Percentiles rank a stretch among this genome's conserved stretches.
Evolutionary conservation across 2,888 invertebrate species (phyloP).

Genomic region (Hetaerina titia): DNA sequence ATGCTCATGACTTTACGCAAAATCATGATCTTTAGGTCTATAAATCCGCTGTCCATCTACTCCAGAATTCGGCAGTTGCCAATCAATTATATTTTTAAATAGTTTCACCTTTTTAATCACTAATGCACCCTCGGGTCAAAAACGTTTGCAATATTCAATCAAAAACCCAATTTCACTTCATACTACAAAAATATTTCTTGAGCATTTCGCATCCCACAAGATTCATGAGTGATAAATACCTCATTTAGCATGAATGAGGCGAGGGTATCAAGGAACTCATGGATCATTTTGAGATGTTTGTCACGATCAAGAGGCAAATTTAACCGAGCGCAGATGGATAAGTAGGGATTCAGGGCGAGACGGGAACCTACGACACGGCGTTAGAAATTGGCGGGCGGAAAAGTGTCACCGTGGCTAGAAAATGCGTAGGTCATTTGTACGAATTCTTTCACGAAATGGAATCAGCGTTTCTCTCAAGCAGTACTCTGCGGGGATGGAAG

Average conservation of each 20-base stretch:
- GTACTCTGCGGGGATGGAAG: not conserved
- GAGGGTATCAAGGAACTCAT: not conserved
- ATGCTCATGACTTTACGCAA: too few relatives aligned
- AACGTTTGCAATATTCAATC: too few relatives aligned
- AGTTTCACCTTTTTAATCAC: too few relatives aligned
- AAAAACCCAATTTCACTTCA: too few relatives aligned
- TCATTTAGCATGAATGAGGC: not conserved
- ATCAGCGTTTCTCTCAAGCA: not conserved
- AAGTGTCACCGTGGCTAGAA: not conserved
- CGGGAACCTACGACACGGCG: not conserved
- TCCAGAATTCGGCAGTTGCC: too few relatives aligned
- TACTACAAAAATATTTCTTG: not conserved
- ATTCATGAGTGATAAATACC: not conserved
- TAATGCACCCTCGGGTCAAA: too few relatives aligned
- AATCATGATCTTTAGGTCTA: too few relatives aligned
- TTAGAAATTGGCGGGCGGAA: not conserved
- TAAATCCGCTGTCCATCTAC: too few relatives aligned
- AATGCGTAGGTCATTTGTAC: conserved; percentile 49
- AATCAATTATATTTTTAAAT: too few relatives aligned
- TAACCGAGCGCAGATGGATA: not conserved
- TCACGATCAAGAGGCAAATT: conserved; percentile 34
- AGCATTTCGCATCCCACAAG: not conserved
- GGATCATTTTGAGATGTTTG: conserved; percentile 1
- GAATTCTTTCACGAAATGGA: conserved; percentile 51
- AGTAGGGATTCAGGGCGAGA: not conserved